Percentiles rank a stretch among this genome's conserved stretches.
phyloP scores from a whole-genome alignment of 2,113 vertebrate species.

The Pygoscelis antarcticus region DNA sequence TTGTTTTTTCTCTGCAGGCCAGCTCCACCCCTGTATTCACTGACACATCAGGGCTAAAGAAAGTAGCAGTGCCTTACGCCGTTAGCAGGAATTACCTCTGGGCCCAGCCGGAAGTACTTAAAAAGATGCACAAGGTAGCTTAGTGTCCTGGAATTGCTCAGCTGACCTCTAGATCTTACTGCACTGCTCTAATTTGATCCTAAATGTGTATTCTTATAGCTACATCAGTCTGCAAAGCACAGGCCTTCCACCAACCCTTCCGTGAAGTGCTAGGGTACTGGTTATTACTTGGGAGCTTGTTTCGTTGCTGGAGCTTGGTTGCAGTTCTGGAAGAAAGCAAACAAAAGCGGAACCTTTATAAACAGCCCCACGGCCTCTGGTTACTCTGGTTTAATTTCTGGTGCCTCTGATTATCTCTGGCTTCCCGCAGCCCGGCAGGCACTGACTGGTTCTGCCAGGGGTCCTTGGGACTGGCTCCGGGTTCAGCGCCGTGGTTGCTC shows the following conservation, averaged over 20 bases:
- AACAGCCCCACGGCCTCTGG: accelerated
- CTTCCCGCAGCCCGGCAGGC: not conserved
- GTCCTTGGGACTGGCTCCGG: too few species aligned
- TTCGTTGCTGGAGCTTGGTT: not conserved
- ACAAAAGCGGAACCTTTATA: accelerated
- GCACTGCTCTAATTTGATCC: too few species aligned
- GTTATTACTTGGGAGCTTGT: accelerated
- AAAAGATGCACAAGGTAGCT: too few species aligned
- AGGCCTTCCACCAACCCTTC: accelerated
- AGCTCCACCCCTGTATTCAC: accelerated
- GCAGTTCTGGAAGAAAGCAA: not conserved
- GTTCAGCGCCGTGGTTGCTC: accelerated
- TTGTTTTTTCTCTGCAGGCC: not conserved
- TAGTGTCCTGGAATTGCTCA: accelerated
- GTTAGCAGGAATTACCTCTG: accelerated
- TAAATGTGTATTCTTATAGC: too few species aligned
- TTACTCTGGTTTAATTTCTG: accelerated
- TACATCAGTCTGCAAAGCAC: accelerated
- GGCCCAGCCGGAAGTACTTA: not conserved
- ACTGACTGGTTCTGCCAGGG: not conserved
- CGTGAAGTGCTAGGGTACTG: accelerated
- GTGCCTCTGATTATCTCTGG: too few species aligned
- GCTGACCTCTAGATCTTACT: accelerated
- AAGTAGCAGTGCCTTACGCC: accelerated
- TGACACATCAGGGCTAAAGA: accelerated